These are phyloP conservation scores for Gymnopithys bicolor DNA, from an alignment of 2,797 vertebrate species.

Conservation along the genomic window DNA sequence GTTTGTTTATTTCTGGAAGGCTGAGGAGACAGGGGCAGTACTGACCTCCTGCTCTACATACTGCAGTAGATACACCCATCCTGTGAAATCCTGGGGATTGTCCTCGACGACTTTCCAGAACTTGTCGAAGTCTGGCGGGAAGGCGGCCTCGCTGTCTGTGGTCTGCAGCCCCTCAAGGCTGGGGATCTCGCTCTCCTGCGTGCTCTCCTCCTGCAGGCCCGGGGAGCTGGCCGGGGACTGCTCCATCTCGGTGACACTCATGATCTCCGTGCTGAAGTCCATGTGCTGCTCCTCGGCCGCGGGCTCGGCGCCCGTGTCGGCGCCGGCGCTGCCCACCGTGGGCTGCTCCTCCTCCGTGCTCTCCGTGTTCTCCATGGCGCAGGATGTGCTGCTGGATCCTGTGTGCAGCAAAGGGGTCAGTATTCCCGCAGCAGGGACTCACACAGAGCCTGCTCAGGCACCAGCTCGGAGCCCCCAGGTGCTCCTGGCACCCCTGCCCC, in stretches of 20 bases:
- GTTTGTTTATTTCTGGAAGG: neutral
- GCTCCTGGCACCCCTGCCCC: neutral
- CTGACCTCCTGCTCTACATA: slow-evolving; percentile 97
- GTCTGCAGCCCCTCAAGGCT: slow-evolving; percentile 64
- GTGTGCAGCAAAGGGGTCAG: neutral
- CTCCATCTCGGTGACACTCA: slow-evolving; percentile 80
- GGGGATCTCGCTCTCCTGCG: slow-evolving; percentile 79
- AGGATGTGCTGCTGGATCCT: slow-evolving; percentile 27
- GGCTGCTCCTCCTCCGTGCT: slow-evolving; percentile 66
- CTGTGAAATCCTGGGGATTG: slow-evolving; percentile 95
- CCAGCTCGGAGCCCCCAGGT: neutral
- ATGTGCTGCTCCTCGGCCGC: slow-evolving; percentile 48
- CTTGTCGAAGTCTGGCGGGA: slow-evolving; percentile 92
- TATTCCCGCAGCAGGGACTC: neutral
- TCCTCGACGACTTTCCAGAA: slow-evolving; percentile 92
- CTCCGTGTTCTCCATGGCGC: slow-evolving; percentile 71
- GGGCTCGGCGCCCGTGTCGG: slow-evolving; percentile 39
- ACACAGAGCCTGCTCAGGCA: fast-evolving
- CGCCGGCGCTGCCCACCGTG: slow-evolving; percentile 2
- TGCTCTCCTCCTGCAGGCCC: slow-evolving; percentile 79
- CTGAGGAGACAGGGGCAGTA: neutral
- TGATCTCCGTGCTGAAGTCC: slow-evolving; percentile 80
- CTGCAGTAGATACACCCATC: slow-evolving; percentile 96
- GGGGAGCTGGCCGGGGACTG: slow-evolving; percentile 81
- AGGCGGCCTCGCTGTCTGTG: slow-evolving; percentile 62